These are phyloP conservation scores for Thunnus thynnus DNA, from an alignment of 2,113 vertebrate genomes.

Conservation along the genomic window DNA sequence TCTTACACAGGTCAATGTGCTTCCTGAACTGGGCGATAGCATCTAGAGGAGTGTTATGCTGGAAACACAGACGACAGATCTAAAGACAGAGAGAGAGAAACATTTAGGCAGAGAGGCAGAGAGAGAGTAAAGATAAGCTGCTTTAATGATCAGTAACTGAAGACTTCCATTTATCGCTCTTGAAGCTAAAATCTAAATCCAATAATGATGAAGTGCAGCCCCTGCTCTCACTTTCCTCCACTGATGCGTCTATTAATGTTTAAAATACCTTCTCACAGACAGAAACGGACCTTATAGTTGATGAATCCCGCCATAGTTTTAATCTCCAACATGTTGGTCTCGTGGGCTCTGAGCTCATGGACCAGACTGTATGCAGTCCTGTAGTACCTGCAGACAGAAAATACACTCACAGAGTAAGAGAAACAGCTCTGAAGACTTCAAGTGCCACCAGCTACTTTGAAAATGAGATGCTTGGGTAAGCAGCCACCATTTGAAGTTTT, in stretches of 20 bases:
- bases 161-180: no score
- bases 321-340: constrained; percentile 98
- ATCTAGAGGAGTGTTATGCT: constrained; percentile 97
- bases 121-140: no score
- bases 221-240: no score
- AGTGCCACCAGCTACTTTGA: neutral
- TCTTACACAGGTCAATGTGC: constrained; percentile 97
- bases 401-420: neutral
- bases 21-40: constrained; percentile 98
- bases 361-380: constrained; percentile 95
- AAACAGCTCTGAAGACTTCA: neutral
- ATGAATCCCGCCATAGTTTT: constrained; percentile 99
- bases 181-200: no score
- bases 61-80: constrained; percentile 98
- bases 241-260: no score
- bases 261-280: neutral
- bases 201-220: no score
- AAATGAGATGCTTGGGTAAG: neutral
- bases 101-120: no score
- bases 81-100: constrained; percentile 66
- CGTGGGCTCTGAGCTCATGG: constrained; percentile 95
- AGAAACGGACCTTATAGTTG: constrained; percentile 93
- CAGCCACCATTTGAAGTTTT: neutral
- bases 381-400: constrained; percentile 89
- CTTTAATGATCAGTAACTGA: no score